Percentiles rank a stretch among this genome's conserved stretches.
These are phyloP conservation scores for Sinopyrophorus schimmeli DNA, from an alignment of 2,888 invertebrate species.

Conservation along the genomic window DNA sequence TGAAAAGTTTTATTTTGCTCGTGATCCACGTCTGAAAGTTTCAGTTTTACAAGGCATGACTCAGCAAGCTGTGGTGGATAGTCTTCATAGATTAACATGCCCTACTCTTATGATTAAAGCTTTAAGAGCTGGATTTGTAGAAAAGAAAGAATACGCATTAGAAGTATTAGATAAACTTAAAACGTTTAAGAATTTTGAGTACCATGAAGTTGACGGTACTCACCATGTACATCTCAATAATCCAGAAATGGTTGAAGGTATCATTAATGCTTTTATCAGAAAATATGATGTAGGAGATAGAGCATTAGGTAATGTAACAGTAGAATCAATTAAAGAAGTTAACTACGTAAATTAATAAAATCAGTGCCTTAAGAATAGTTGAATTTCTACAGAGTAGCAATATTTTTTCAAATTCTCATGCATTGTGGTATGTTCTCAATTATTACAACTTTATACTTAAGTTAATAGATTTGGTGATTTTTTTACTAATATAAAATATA, in stretches of 20 bases:
- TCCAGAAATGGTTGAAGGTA: slow-evolving; percentile 21
- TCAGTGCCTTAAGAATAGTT: too few species aligned
- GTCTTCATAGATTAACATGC: slow-evolving; percentile 3
- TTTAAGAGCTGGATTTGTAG: slow-evolving; percentile 2
- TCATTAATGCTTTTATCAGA: slow-evolving; percentile 25
- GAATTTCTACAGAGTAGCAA: too few species aligned
- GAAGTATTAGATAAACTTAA: background rate
- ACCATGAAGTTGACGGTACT: slow-evolving; percentile 12
- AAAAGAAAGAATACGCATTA: slow-evolving; percentile 51
- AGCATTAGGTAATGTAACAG: background rate
- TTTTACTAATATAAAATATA: too few species aligned
- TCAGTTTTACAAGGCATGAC: slow-evolving; percentile 39
- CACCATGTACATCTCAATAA: slow-evolving; percentile 31
- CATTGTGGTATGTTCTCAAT: too few species aligned
- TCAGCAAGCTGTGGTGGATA: background rate
- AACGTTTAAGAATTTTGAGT: slow-evolving; percentile 3
- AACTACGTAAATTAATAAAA: too few species aligned
- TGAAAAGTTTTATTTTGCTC: slow-evolving; percentile 62
- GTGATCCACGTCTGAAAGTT: slow-evolving; percentile 65
- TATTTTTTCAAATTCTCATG: too few species aligned
- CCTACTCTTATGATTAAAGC: slow-evolving; percentile 10
- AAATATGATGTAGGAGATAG: slow-evolving; percentile 44
- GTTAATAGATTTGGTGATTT: too few species aligned
- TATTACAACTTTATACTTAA: too few species aligned
- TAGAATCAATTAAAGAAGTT: too few species aligned